A percentile compares a stretch with the other conserved stretches of the same genome.
These are phyloP conservation scores for Noctua janthe DNA, from an alignment of 2,888 invertebrate species.

Conservation along the genomic window DNA sequence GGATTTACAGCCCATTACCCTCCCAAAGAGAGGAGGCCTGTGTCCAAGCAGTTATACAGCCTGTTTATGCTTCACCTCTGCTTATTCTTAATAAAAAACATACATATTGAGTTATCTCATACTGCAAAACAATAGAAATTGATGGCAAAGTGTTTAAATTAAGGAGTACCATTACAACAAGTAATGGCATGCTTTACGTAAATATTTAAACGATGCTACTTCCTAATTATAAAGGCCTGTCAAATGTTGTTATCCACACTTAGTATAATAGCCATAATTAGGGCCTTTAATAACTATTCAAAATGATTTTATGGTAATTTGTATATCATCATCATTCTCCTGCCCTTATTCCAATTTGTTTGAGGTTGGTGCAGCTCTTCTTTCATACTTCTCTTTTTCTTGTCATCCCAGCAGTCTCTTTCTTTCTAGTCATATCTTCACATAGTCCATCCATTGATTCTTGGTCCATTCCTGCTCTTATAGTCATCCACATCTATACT, in stretches of 20 bases:
- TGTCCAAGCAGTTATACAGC: neutral
- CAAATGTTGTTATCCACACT: neutral
- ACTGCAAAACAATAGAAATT: neutral
- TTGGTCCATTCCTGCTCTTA: neutral
- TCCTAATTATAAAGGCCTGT: neutral
- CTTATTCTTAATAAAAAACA: neutral
- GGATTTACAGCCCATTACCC: neutral
- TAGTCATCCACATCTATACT: neutral
- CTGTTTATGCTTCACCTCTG: neutral
- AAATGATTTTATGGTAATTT: neutral
- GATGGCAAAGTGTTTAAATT: neutral
- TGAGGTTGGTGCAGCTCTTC: neutral
- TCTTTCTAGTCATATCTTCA: neutral
- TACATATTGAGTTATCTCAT: neutral
- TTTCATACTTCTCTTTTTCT: neutral
- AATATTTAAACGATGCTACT: neutral
- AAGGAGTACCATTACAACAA: no score
- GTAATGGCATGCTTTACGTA: neutral
- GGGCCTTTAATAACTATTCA: neutral
- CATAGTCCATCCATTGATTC: neutral
- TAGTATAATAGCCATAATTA: neutral
- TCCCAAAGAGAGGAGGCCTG: neutral
- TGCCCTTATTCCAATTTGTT: neutral
- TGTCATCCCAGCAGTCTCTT: neutral
- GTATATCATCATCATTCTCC: neutral